These are phyloP conservation scores for Bombyx mandarina DNA, from an alignment of 1,140 invertebrate species.

Conservation along the genomic window DNA sequence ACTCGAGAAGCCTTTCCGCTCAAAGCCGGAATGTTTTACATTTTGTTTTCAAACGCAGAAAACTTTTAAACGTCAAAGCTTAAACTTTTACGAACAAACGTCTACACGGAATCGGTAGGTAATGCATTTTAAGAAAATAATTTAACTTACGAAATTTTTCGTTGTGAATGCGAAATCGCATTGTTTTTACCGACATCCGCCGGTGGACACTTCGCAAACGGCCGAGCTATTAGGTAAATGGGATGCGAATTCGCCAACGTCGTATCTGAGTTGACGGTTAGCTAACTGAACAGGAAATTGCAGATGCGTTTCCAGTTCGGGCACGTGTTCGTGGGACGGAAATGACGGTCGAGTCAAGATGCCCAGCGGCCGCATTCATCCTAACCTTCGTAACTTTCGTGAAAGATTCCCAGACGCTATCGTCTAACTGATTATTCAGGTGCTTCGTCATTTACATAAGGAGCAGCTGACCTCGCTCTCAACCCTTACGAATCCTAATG, in stretches of 20 bases:
- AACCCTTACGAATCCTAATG: slow-evolving; percentile 63
- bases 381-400: slow-evolving; percentile 16
- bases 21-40: slow-evolving; percentile 60
- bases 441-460: slow-evolving; percentile 48
- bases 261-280: slow-evolving; percentile 16
- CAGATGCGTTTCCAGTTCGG: slow-evolving; percentile 41
- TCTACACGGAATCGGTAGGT: neutral
- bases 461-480: slow-evolving; percentile 53
- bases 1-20: slow-evolving; percentile 56
- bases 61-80: slow-evolving; percentile 27
- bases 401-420: slow-evolving; percentile 42
- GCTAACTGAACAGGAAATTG: slow-evolving; percentile 36
- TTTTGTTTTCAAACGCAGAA: slow-evolving; percentile 43
- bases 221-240: slow-evolving; percentile 13
- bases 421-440: slow-evolving; percentile 29
- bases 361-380: slow-evolving; percentile 1
- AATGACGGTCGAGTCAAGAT: slow-evolving; percentile 40
- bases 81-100: slow-evolving; percentile 15
- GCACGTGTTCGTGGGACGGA: slow-evolving; percentile 44
- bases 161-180: slow-evolving; percentile 1
- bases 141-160: neutral
- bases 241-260: slow-evolving; percentile 16
- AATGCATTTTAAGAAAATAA: neutral
- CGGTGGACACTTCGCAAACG: neutral
- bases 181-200: slow-evolving; percentile 2